Evolutionary conservation across 2,113 vertebrate species (phyloP).

Genomic region (Periophthalmus modestus): DNA sequence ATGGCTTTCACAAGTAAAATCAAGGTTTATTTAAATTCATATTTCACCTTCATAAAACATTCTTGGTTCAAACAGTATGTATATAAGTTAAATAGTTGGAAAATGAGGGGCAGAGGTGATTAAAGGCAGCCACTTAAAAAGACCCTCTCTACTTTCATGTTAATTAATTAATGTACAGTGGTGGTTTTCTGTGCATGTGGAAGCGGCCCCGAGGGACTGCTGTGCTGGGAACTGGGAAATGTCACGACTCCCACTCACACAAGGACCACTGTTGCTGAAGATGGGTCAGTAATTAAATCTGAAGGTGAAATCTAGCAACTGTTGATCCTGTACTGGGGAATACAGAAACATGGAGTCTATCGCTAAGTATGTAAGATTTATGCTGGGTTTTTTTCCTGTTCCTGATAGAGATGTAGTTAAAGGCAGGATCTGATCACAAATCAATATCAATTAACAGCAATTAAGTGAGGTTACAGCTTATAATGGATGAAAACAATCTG

Average conservation of each 20-base stretch:
- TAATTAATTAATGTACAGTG: conserved; percentile 64
- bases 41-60: background rate
- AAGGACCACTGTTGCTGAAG: conserved; percentile 18
- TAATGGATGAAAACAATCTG: background rate
- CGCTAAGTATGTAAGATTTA: background rate
- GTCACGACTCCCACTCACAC: conserved; percentile 61
- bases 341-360: background rate
- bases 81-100: conserved; percentile 32
- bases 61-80: conserved; percentile 8
- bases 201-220: conserved; percentile 32
- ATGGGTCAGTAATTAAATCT: conserved; percentile 51
- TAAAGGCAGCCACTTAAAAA: conserved; percentile 44
- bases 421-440: background rate
- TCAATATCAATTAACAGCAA: background rate
- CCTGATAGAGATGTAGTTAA: background rate
- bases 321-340: conserved; percentile 20
- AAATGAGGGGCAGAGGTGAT: conserved; percentile 47
- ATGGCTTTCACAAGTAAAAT: background rate
- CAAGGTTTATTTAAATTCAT: background rate
- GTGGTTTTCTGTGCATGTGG: conserved; percentile 49
- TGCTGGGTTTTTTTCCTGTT: background rate
- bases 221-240: conserved; percentile 60
- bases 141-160: conserved; percentile 51
- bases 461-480: background rate
- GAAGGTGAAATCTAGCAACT: conserved; percentile 22